These are phyloP conservation scores for Dinomys branickii DNA, from an alignment of 2,113 vertebrate genomes.

Conservation along the genomic window DNA sequence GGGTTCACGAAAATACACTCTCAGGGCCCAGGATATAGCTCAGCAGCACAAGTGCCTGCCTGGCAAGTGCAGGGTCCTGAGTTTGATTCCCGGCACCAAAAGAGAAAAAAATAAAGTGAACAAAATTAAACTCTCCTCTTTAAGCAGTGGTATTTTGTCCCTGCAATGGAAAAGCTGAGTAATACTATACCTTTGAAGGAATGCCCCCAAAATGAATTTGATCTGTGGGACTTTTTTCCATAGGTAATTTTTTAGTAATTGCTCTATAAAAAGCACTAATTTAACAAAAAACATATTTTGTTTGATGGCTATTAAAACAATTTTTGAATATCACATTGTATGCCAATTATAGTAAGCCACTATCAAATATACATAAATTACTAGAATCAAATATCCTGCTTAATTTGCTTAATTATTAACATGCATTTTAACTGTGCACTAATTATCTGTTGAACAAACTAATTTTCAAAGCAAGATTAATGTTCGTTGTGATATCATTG, in stretches of 20 bases:
- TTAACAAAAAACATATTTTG: neutral
- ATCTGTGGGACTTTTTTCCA: neutral
- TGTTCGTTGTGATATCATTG: slow-evolving; percentile 32
- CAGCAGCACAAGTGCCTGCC: no score
- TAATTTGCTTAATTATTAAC: neutral
- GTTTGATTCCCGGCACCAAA: no score
- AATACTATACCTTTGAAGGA: neutral
- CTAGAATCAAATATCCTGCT: neutral
- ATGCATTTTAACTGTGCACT: slow-evolving; percentile 5
- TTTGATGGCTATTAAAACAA: neutral
- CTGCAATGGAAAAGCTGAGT: neutral
- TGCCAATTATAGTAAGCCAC: neutral
- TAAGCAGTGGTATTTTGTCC: neutral
- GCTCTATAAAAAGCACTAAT: neutral
- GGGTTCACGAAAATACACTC: no score
- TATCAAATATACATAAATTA: neutral
- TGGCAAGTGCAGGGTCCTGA: no score
- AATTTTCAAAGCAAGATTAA: slow-evolving; percentile 55
- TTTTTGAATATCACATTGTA: neutral
- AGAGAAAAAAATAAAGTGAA: no score
- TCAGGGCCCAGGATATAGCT: no score
- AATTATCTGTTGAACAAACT: slow-evolving; percentile 54
- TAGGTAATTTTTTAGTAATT: neutral
- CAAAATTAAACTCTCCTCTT: neutral
- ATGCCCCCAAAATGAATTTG: neutral